Conservation (phyloP, 2,888 invertebrate species). For the Leptopilina syphax region DNA sequence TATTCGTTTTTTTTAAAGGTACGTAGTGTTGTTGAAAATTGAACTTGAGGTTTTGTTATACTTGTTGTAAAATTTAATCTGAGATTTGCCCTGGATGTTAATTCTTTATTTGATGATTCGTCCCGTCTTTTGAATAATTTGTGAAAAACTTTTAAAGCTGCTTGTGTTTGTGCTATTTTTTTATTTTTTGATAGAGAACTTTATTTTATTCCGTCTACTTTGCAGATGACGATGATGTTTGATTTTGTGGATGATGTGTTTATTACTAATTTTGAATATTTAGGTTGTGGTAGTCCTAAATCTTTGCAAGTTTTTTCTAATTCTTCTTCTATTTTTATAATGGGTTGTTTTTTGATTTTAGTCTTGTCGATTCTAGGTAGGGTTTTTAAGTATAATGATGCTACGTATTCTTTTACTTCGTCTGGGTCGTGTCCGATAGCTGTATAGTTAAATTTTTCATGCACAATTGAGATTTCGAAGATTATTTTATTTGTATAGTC, state of each 20-base stretch:
- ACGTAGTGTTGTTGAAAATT: no score
- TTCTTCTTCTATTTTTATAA: background rate
- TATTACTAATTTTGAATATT: background rate
- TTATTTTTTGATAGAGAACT: background rate
- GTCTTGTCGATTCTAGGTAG: background rate
- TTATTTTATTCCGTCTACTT: background rate
- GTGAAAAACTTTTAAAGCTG: background rate
- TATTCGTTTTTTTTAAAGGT: no score
- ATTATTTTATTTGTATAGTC: no score
- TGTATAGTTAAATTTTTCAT: background rate
- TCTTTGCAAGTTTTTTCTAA: background rate
- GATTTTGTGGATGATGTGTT: background rate
- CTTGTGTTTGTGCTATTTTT: background rate
- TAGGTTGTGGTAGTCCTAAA: background rate
- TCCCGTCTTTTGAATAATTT: background rate
- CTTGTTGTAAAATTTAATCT: no score
- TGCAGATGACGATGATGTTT: background rate
- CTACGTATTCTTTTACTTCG: background rate
- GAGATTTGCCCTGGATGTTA: no score
- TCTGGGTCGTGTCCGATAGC: background rate
- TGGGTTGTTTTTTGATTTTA: background rate
- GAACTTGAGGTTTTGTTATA: no score
- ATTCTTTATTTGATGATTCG: background rate
- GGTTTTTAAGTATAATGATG: background rate
- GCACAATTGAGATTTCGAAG: no score